phyloP scores from a whole-genome alignment of 1,140 invertebrate genomes.

The Agrilus planipennis region DNA sequence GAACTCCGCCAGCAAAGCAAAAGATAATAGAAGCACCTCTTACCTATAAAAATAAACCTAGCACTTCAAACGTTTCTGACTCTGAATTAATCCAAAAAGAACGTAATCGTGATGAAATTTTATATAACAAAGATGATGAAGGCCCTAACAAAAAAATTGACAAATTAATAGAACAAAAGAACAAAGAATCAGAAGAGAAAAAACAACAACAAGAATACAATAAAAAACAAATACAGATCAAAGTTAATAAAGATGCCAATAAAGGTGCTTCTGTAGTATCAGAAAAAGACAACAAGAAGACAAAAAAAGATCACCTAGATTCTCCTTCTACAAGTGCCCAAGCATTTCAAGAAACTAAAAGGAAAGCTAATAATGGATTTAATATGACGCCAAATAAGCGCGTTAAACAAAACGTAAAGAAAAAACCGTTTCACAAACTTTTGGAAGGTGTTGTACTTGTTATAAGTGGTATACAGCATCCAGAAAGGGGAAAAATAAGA shows the following conservation, averaged over 20 bases:
- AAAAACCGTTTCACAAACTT: constrained; percentile 42
- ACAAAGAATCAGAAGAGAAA: constrained; percentile 26
- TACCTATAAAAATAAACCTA: constrained; percentile 7
- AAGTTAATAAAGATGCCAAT: constrained; percentile 6
- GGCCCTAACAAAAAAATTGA: constrained; percentile 39
- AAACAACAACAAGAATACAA: constrained; percentile 7
- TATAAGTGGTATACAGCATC: constrained; percentile 80
- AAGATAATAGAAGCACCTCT: constrained; percentile 7
- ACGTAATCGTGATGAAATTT: constrained; percentile 33
- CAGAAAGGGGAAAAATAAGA: constrained; percentile 53
- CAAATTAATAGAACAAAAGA: constrained; percentile 38
- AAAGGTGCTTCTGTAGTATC: constrained; percentile 5
- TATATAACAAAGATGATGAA: constrained; percentile 42
- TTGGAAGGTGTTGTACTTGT: constrained; percentile 61
- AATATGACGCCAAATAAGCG: constrained; percentile 19
- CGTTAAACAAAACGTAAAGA: constrained; percentile 6
- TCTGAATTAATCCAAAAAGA: constrained; percentile 8
- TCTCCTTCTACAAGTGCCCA: no score
- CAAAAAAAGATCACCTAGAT: neutral
- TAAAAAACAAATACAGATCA: constrained; percentile 10
- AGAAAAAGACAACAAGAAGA: constrained; percentile 8
- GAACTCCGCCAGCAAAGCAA: constrained; percentile 5
- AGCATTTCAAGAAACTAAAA: constrained; percentile 11
- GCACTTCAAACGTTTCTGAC: no score
- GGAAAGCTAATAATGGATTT: constrained; percentile 13